Conservation (phyloP, 1,140 invertebrate species). For the Parapsyche elsis region DNA sequence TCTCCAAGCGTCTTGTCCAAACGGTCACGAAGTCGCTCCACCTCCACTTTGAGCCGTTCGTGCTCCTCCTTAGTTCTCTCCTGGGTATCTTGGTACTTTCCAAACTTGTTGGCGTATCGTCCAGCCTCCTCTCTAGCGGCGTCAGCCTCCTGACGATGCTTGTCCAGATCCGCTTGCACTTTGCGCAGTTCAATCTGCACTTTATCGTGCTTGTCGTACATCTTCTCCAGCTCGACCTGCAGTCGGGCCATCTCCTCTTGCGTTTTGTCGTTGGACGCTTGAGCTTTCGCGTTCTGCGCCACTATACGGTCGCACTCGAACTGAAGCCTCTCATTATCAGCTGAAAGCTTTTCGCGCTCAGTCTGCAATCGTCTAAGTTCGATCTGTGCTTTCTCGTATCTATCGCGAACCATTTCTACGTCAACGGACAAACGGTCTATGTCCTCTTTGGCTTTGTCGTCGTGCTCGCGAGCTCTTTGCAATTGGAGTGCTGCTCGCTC, state of each 20-base stretch:
- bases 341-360: conserved; percentile 87
- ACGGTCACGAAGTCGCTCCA: conserved; percentile 84
- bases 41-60: conserved; percentile 82
- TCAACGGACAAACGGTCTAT: conserved; percentile 83
- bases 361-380: conserved; percentile 83
- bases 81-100: conserved; percentile 84
- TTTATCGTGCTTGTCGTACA: conserved; percentile 90
- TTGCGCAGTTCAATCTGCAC: conserved; percentile 84
- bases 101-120: conserved; percentile 78
- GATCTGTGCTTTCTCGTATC: conserved; percentile 88
- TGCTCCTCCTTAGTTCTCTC: conserved; percentile 85
- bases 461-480: conserved; percentile 85
- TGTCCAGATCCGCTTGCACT: conserved; percentile 80
- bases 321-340: conserved; percentile 84
- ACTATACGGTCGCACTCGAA: conserved; percentile 88
- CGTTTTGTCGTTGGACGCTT: conserved; percentile 85
- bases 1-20: conserved; percentile 84
- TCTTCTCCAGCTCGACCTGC: conserved; percentile 88
- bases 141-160: conserved; percentile 76
- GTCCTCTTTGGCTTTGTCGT: conserved; percentile 91
- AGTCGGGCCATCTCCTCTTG: conserved; percentile 89
- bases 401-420: conserved; percentile 86
- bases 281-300: conserved; percentile 84
- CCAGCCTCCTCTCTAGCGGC: conserved; percentile 78
- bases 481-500: conserved; percentile 86